Percentiles rank a stretch among this genome's conserved stretches.
Evolutionary conservation across 2,113 vertebrate genomes (phyloP).

Genomic region (Vimba vimba): DNA sequence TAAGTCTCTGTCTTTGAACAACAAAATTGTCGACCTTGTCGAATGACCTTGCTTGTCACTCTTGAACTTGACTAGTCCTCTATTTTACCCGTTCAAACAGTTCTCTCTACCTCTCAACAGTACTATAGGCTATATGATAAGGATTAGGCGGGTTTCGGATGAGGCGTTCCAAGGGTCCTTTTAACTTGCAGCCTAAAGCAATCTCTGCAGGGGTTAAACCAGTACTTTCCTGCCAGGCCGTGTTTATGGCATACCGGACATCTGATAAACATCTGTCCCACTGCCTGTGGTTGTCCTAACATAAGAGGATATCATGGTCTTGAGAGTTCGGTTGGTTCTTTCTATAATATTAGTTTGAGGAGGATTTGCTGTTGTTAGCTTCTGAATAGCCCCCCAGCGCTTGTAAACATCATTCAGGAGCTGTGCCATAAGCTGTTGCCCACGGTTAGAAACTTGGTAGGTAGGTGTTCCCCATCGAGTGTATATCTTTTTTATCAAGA

Average conservation of each 20-base stretch:
- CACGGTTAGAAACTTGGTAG: not conserved
- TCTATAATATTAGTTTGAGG: not conserved
- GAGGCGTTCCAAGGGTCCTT: not conserved
- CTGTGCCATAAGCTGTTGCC: not conserved
- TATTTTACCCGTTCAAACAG: not conserved
- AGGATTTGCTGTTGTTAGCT: not conserved
- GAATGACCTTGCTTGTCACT: too few species aligned
- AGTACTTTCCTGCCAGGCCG: not conserved
- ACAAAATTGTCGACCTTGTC: too few species aligned
- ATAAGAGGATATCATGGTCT: not conserved
- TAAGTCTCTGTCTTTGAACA: too few species aligned
- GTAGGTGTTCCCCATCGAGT: not conserved
- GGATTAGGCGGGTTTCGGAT: not conserved
- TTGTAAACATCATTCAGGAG: not conserved
- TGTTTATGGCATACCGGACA: not conserved
- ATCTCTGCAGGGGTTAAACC: not conserved
- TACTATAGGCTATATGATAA: not conserved
- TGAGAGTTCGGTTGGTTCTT: not conserved
- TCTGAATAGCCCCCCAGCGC: not conserved
- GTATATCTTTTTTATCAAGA: not conserved
- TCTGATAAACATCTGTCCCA: not conserved
- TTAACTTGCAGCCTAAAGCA: not conserved
- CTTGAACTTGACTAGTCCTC: not conserved
- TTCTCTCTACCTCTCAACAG: not conserved
- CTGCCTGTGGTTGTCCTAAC: not conserved